Base-by-base conservation (phyloP, 2,888 invertebrate genomes). In the Diploptera punctata region DNA sequence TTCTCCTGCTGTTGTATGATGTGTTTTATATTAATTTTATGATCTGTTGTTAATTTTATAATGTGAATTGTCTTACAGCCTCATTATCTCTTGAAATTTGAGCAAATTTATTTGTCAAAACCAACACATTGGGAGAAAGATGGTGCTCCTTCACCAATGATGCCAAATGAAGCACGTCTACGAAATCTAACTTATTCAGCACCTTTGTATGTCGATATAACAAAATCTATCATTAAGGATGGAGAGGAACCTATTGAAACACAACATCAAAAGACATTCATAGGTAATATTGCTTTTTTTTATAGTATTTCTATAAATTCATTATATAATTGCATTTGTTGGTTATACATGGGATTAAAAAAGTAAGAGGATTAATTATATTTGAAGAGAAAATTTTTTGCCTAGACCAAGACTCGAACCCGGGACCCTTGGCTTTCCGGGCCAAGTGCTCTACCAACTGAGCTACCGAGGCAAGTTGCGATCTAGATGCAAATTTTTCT, bases 121-220 rank as follows among this genome's bases (percentile, higher is more conserved):
- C 99, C 99, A 1, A 99, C 99, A 7, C 99, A 99, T 87, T 99
- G 99, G 99, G 99, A 99, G 83, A 99, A 99, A 85, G 99, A 99
- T 87, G 99, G 99, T 81, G 97, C 98, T 0, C 98, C 99, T 16
- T 95, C 96, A 72, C 98, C 98, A 73, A 98, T 99, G 98, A 99
- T 99, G 98, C 99, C 99, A 0, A 99, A 99, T 81, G 99, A 99
- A 84, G 99, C 99, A 3, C 90, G 99, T 75, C 87, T 99, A 69
- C 88, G 99, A 73, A 99, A 99, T 85, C 86, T 99, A 49, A 98
- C 98, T 0, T 99, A 99, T 83, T 98, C 99, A 0, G 99, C 99
- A 0, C 99, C 99, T 0, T 86, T 99, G 0, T 99, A 99, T 84
- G 99, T 99, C 0, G 99, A 99, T 82, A 99, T 99, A 73, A 97